Conservation (phyloP, 2,113 vertebrate species). For the Sceloporus undulatus region DNA sequence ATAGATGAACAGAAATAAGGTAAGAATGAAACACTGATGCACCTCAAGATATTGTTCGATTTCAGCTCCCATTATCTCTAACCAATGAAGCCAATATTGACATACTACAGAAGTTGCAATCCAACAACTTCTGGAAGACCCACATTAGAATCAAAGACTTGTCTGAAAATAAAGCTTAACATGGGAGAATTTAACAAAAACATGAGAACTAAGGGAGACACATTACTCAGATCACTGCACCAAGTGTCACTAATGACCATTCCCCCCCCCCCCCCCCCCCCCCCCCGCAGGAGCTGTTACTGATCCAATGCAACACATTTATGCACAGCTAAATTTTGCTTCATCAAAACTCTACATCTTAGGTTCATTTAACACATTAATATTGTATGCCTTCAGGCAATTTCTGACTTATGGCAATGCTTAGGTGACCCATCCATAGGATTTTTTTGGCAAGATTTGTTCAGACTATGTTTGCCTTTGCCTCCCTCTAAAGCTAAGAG, state of each 20-base stretch:
- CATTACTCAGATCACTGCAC: no score
- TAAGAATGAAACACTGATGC: conserved; percentile 44
- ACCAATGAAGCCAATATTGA: conserved; percentile 11
- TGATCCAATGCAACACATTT: neutral
- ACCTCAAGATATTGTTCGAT: no score
- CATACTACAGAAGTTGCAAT: conserved; percentile 67
- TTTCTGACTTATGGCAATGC: no score
- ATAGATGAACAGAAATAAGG: conserved; percentile 17
- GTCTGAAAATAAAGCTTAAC: neutral
- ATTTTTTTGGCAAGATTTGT: no score
- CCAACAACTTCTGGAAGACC: conserved; percentile 5
- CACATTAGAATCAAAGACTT: neutral
- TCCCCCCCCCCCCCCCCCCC: no score
- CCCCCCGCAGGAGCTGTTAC: neutral
- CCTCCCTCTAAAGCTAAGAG: no score
- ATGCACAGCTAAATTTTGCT: neutral
- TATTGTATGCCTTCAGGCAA: no score
- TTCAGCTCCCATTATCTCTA: no score
- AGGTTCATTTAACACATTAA: neutral
- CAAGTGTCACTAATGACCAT: neutral
- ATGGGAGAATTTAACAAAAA: conserved; percentile 6
- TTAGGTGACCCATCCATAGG: no score
- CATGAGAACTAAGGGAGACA: neutral
- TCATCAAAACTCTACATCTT: neutral
- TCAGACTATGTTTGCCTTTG: no score